A percentile compares a stretch with the other conserved stretches of the same genome.
Conservation (phyloP, 2,797 vertebrate species). For the Galagoides demidoff region DNA sequence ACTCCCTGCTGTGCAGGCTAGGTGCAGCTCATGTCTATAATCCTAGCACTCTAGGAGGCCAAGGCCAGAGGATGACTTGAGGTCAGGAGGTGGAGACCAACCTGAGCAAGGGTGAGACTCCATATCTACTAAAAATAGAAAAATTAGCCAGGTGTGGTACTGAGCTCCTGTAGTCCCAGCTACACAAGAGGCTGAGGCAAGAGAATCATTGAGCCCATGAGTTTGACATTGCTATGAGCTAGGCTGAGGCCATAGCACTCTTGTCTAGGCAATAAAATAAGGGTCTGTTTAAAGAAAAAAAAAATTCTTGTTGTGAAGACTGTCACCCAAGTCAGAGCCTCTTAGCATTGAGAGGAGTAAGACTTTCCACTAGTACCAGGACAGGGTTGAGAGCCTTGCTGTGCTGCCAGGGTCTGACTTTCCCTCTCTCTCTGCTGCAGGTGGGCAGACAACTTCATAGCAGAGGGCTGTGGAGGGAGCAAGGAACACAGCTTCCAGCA, state of each 20-base stretch:
- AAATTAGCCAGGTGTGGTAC: not conserved
- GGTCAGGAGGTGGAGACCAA: not conserved
- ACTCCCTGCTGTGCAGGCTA: not conserved
- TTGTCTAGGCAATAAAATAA: not conserved
- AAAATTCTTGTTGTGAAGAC: not conserved
- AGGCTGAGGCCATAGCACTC: not conserved
- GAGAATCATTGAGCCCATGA: not conserved
- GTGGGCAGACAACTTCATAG: constrained; percentile 93
- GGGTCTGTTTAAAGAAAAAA: not conserved
- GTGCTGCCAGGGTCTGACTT: not conserved
- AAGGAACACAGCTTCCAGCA: constrained; percentile 90
- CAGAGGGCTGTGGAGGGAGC: constrained; percentile 87
- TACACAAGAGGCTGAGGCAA: not conserved
- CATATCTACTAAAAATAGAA: not conserved
- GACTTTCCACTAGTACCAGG: not conserved
- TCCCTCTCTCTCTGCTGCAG: constrained; percentile 83
- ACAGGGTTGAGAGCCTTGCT: fast-evolving
- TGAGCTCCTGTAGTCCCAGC: not conserved
- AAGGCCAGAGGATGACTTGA: not conserved
- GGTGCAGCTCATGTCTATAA: not conserved
- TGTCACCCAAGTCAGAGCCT: not conserved
- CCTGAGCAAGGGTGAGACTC: not conserved
- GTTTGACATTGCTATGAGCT: not conserved
- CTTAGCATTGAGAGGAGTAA: not conserved
- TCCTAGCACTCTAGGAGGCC: not conserved